A percentile compares a stretch with the other conserved stretches of the same genome.
Evolutionary conservation across 2,113 vertebrate genomes (phyloP).

Genomic region (Caranx ignobilis): DNA sequence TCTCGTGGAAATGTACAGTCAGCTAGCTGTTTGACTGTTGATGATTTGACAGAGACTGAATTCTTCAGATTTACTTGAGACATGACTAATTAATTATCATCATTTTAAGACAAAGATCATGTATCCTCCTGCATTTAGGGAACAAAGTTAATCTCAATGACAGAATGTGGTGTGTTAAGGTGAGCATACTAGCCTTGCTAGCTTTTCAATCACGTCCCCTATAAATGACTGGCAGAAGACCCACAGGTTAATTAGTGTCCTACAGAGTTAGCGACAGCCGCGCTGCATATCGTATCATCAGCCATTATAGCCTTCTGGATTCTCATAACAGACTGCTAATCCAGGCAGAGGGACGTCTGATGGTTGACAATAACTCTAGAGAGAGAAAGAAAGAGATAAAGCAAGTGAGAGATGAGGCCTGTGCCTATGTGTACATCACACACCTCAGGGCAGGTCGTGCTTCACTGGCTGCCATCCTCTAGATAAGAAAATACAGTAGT

Average conservation of each 20-base stretch:
- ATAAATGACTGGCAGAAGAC: constrained; percentile 56
- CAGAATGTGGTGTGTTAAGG: not conserved
- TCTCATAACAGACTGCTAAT: constrained; percentile 71
- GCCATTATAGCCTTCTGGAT: constrained; percentile 58
- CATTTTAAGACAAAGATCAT: not conserved
- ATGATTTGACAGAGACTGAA: not conserved
- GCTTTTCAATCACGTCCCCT: constrained; percentile 32
- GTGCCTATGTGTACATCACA: constrained; percentile 53
- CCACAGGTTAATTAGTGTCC: constrained; percentile 68
- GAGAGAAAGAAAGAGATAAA: constrained; percentile 52
- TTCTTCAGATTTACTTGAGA: not conserved
- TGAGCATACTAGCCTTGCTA: constrained; percentile 1
- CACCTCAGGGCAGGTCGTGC: constrained; percentile 55
- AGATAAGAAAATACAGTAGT: constrained; percentile 72
- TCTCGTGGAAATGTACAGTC: no score
- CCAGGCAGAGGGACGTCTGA: constrained; percentile 57
- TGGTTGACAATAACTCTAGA: constrained; percentile 68
- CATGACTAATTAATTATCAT: not conserved
- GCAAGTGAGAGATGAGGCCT: constrained; percentile 39
- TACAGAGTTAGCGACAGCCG: constrained; percentile 48
- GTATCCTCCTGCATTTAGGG: not conserved
- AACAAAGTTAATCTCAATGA: not conserved
- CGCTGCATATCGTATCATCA: constrained; percentile 67
- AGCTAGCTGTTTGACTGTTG: not conserved
- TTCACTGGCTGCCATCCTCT: constrained; percentile 66